Base-by-base conservation (phyloP, 1,140 invertebrate species). In the Nylanderia fulva region DNA sequence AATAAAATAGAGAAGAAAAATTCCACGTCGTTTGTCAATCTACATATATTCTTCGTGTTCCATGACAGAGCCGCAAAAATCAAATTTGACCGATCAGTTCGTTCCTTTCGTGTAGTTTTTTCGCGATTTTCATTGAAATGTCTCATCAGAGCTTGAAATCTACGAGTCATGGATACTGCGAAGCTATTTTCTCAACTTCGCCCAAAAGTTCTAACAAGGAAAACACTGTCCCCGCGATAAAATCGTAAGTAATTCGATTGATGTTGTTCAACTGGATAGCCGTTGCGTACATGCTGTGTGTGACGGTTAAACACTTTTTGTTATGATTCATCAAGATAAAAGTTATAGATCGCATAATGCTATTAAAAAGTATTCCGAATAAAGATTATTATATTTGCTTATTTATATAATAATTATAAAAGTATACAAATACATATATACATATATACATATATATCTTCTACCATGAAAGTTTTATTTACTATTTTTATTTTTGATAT, bases 141-240 rank as follows among this genome's bases (percentile, higher is more conserved):
- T 79, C 89, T 29, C 87, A 87, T 7, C 86, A 87, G 24, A 77
- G 7, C 0, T 21, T 56, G n/a, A 86, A 88, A 75, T 63, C 72
- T 64, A 33, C 64, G 24, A 64, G 77, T 18, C 87, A 90, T 39
- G 91, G 93, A 82, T 93, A 90, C 85, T 92, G 88, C 36, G 88
- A 91, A 82, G 91, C 93, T 61, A 93, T 94, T 82, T 93, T 93
- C 56, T 93, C 93, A 58, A 93, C 85, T 64, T 90, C 89, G 4
- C 90, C 93, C 18, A 69, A 88, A 64, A 90, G 74, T 29, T 92
- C 89, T 56, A 83, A 92, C 58, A 92, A 93, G 76, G 91, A 93
- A 56, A 92, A 92, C 33, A 84, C 84, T 4, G 56, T 85, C 27
- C 90, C 90, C 0, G 18, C 29, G 48, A 76, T 87, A 71, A 84